A percentile compares a stretch with the other conserved stretches of the same genome.
These are phyloP conservation scores for Dendrophyllia cribrosa DNA, from an alignment of 64 coral and sea anemone genomes.

Conservation along the genomic window DNA sequence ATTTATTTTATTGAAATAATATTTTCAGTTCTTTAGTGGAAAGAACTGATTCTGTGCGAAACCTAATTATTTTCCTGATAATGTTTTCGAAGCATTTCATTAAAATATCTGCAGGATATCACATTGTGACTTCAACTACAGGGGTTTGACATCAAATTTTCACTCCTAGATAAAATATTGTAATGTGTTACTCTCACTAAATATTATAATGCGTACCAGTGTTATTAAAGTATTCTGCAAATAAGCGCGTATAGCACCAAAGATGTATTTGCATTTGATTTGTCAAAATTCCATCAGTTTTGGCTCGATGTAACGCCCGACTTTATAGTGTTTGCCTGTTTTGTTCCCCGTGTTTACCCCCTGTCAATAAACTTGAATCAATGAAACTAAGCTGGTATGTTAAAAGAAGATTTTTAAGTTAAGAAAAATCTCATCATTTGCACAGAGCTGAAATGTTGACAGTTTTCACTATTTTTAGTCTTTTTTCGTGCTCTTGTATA, in stretches of 20 bases:
- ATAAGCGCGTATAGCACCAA: not conserved
- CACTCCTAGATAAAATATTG: not conserved
- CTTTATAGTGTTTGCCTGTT: not conserved
- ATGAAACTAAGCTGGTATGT: not conserved
- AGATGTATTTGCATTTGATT: not conserved
- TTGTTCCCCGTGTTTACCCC: not conserved
- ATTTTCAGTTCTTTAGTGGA: not conserved
- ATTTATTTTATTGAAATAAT: no score
- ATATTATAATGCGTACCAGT: not conserved
- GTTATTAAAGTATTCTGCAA: not conserved
- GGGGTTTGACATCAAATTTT: not conserved
- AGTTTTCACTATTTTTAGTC: no score
- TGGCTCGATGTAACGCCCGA: no score
- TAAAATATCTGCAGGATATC: constrained; percentile 49
- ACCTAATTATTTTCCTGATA: not conserved
- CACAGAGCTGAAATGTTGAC: no score
- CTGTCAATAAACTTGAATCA: constrained; percentile 18
- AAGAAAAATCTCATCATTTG: no score
- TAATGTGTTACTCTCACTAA: not conserved
- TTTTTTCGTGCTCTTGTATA: no score
- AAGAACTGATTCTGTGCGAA: not conserved
- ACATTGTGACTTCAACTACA: not conserved
- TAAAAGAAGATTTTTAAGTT: not conserved
- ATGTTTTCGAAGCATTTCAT: constrained; percentile 24
- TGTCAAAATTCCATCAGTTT: constrained; percentile 25